These are phyloP conservation scores for Chionodraco myersi DNA, from an alignment of 2,113 vertebrate genomes.

Conservation along the genomic window DNA sequence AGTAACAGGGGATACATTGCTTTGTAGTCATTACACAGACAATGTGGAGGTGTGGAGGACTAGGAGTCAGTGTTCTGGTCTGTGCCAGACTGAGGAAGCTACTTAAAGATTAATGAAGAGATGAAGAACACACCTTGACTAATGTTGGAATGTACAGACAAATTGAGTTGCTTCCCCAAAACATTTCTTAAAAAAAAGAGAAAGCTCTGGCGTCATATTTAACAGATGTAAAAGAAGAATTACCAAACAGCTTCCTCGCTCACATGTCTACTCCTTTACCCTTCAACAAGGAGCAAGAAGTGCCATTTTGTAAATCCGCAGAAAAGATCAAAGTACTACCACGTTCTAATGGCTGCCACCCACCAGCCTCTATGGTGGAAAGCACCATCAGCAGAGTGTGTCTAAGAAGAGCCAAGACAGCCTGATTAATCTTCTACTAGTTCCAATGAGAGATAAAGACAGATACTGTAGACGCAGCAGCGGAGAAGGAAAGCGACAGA, in stretches of 20 bases:
- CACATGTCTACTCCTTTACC: constrained; percentile 30
- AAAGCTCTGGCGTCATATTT: background rate
- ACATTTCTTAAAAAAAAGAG: background rate
- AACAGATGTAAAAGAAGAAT: constrained; percentile 26
- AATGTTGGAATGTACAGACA: background rate
- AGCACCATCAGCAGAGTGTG: constrained; percentile 61
- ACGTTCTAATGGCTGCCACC: constrained; percentile 79
- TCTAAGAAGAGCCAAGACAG: constrained; percentile 62
- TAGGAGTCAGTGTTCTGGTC: constrained; percentile 51
- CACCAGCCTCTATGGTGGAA: constrained; percentile 69
- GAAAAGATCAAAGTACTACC: constrained; percentile 77
- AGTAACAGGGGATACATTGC: constrained; percentile 43
- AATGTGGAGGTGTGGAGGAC: constrained; percentile 55
- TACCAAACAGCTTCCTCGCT: constrained; percentile 37
- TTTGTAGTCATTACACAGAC: constrained; percentile 58
- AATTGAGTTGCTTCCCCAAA: constrained; percentile 17
- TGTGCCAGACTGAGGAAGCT: constrained; percentile 27
- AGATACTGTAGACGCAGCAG: constrained; percentile 47
- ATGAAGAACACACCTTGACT: constrained; percentile 8
- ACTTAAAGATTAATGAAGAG: constrained; percentile 34
- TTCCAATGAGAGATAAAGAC: constrained; percentile 57
- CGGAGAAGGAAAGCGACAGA: constrained; percentile 26
- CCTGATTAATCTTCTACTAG: constrained; percentile 76
- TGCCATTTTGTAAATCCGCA: constrained; percentile 76
- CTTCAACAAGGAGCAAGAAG: constrained; percentile 58